Base-by-base conservation (phyloP, 37 sponge, comb jelly and placozoan species). In the Mnemiopsis leidyi region DNA sequence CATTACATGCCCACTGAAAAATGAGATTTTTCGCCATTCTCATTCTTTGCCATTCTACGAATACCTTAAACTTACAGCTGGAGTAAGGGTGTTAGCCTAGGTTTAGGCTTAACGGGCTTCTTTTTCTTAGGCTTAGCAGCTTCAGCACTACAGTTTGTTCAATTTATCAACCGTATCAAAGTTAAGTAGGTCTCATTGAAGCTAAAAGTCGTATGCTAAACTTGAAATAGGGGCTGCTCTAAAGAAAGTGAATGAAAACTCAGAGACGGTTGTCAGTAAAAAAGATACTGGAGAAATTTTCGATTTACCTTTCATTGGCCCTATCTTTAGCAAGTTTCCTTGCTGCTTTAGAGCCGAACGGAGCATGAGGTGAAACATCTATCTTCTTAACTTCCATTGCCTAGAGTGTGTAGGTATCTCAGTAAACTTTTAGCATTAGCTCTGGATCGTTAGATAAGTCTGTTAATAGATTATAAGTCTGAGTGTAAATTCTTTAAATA, bases 311-410 rank as follows among this genome's bases (percentile, higher is more conserved):
- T 24, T 92, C 93, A 73, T 18, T 69, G 36, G 93, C 93, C 33
- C 93, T 92, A 73, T 92, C 93, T 29, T 92, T 92, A 34, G 93
- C 93, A 20, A 73, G 38, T 69, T 71, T 69, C 5, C 93, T 36
- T 9, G 93, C 93, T 23, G 73, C 39, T 35, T 71, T 69, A 23
- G 73, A 73, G 5, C 75, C 75, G 39, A 92, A 92, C 24, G 93
- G 93, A 21, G 93, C 69, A 26, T 92, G 93, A 28, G 93, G 93
- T 0, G 93, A 92, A 0, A 92, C 93, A 71, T 92, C 75, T 24
- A 92, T 92, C 71, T 85, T 85, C 48, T 85, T 85, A 39, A 85
- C 61, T 26, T 85, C 90, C 90, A 85, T 85, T n/a, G 36, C 79
- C 79, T 77, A 36, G n/a, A n/a, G n/a, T n/a, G n/a, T n/a, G n/a